A percentile compares a stretch with the other conserved stretches of the same genome.
These are phyloP conservation scores for Cydia amplana DNA, from an alignment of 1,140 invertebrate genomes.

Conservation along the genomic window DNA sequence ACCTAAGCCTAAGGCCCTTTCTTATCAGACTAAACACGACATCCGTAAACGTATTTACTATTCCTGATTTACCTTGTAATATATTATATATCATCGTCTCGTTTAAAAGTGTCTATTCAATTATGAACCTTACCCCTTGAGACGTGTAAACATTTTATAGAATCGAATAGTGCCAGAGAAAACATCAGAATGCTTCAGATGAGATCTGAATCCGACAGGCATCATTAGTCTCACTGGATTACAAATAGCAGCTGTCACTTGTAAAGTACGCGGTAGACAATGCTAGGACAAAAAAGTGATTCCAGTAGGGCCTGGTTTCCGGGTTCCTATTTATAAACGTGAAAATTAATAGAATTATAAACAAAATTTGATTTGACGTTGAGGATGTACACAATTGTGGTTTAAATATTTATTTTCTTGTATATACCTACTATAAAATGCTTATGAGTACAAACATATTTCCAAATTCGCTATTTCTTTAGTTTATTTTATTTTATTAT, in stretches of 20 bases:
- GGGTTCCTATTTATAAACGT: slow-evolving; percentile 17
- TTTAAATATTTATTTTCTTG: too few relatives aligned
- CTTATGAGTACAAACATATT: too few relatives aligned
- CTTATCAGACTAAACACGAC: background rate
- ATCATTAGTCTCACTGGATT: slow-evolving; percentile 23
- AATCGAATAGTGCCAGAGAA: background rate
- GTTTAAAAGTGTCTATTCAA: background rate
- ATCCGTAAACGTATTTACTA: background rate
- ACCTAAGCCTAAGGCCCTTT: background rate
- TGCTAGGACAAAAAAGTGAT: slow-evolving; percentile 28
- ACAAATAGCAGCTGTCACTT: slow-evolving; percentile 28
- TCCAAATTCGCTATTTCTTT: too few relatives aligned
- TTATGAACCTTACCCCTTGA: background rate
- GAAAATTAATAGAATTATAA: slow-evolving; percentile 18
- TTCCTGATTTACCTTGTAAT: background rate
- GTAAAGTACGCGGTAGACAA: slow-evolving; percentile 24
- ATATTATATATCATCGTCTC: background rate
- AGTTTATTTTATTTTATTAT: too few relatives aligned
- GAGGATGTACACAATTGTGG: too few relatives aligned
- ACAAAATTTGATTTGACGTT: background rate
- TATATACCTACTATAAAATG: too few relatives aligned
- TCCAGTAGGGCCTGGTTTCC: slow-evolving; percentile 27
- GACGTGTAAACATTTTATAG: background rate
- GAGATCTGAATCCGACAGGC: slow-evolving; percentile 26
- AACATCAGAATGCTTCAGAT: slow-evolving; percentile 23